Base-by-base conservation (phyloP, 2,888 invertebrate species). In the Eilema depressum region DNA sequence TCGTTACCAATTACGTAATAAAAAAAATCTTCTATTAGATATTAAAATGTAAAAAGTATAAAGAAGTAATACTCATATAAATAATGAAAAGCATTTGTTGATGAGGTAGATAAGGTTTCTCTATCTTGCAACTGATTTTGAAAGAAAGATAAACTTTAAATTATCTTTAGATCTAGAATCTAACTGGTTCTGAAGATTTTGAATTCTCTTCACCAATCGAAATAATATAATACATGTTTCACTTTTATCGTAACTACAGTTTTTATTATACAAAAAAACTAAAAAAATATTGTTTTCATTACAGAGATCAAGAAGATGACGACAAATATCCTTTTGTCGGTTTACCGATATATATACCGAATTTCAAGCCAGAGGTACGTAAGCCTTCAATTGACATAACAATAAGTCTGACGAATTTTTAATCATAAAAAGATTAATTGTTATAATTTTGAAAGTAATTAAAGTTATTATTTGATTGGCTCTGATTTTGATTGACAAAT, bases 261-360 rank as follows among this genome's bases (percentile, higher is more conserved):
- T n/a, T n/a, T n/a, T n/a, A n/a, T n/a, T n/a, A n/a, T n/a, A n/a
- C n/a, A n/a, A n/a, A n/a, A n/a, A n/a, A 57, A 10, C 26, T 30
- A 14, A 63, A 41, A 17, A 14, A 25, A 37, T 0, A 17, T 20
- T 63, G 37, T 20, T 28, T 57, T 17, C 30, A 41, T 67, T 28
- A 10, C 66, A 67, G 61, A 20, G 41, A n/a, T 20, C 53, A 70
- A 2, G 41, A 66, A 1, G 69, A 71, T 0, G 64, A 53, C 14
- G 73, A 73, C 7, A 17, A 28, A 33, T 57, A 56, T 11, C 17
- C n/a, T 26, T 5, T 8, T 4, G 73, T 73, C 0, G 76, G 75
- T 12, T 30, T 74, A 33, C 83, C 77, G 0, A 61, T 76, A 14
- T 76, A 68, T 14, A 76, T 79, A 59, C 81, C 83, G 3, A 64